Evolutionary conservation across 2,113 vertebrate species (phyloP).

Genomic region (Phylloscopus trochilus): DNA sequence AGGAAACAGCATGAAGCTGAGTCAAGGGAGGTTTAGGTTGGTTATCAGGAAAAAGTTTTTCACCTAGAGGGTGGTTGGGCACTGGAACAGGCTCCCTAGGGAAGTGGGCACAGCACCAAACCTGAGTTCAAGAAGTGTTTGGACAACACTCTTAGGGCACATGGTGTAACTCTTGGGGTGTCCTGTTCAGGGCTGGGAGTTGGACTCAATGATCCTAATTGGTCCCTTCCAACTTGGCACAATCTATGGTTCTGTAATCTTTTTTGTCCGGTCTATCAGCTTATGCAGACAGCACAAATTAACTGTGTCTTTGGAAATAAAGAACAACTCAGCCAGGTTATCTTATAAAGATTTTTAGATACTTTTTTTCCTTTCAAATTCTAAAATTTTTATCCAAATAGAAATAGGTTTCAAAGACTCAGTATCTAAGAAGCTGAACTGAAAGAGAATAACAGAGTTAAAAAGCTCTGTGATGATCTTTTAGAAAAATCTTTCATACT

Average conservation of each 20-base stretch:
- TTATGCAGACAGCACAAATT: background rate
- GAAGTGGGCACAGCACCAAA: no score
- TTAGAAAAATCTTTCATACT: background rate
- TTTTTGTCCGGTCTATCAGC: background rate
- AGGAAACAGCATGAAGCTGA: no score
- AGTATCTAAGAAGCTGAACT: background rate
- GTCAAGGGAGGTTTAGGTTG: no score
- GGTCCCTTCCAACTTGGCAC: background rate
- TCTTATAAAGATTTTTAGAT: background rate
- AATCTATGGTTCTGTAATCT: background rate
- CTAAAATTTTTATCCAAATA: background rate
- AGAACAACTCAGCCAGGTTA: background rate
- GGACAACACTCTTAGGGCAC: no score
- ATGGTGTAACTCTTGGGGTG: no score
- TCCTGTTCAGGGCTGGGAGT: background rate
- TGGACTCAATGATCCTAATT: background rate
- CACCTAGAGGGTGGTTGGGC: no score
- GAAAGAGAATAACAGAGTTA: background rate
- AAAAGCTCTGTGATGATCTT: background rate
- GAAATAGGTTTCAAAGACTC: background rate
- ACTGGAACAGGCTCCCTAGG: no score
- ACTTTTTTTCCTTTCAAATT: background rate
- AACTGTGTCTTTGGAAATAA: background rate
- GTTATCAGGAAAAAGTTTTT: no score
- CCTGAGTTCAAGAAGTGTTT: no score